phyloP scores from a whole-genome alignment of 2,113 vertebrate genomes.

The Anhinga anhinga region DNA sequence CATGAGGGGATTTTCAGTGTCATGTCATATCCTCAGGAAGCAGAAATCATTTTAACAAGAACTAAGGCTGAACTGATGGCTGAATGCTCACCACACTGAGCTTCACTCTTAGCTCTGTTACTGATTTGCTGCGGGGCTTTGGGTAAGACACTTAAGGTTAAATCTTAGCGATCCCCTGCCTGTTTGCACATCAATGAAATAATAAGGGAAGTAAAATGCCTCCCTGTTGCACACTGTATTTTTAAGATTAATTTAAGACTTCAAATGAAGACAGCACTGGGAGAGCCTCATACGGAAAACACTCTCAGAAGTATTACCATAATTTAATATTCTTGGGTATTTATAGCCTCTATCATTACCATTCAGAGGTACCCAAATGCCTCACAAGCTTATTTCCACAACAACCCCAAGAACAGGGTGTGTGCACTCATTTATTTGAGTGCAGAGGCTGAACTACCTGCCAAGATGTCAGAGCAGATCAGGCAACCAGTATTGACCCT shows the following conservation, averaged over 20 bases:
- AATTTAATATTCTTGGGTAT: neutral
- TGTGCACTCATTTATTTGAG: neutral
- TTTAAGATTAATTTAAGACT: slow-evolving; percentile 21
- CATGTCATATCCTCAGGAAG: neutral
- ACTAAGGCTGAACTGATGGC: neutral
- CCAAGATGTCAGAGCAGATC: neutral
- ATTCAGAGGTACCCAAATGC: neutral
- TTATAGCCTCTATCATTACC: neutral
- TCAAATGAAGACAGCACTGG: neutral
- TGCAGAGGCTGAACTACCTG: neutral
- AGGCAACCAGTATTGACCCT: neutral
- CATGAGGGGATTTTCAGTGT: neutral
- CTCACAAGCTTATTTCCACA: neutral
- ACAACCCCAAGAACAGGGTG: neutral
- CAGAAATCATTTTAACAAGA: neutral
- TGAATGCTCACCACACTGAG: neutral
- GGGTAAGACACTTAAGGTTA: neutral
- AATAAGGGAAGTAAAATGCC: neutral
- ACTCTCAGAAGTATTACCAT: neutral
- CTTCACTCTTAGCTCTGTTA: neutral
- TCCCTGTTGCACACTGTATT: neutral
- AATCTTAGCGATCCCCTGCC: neutral
- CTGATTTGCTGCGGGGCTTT: neutral
- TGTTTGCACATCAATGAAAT: neutral
- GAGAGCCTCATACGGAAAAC: neutral